Evolutionary conservation across 2,113 vertebrate genomes (phyloP).

Genomic region (Halcyon senegalensis): DNA sequence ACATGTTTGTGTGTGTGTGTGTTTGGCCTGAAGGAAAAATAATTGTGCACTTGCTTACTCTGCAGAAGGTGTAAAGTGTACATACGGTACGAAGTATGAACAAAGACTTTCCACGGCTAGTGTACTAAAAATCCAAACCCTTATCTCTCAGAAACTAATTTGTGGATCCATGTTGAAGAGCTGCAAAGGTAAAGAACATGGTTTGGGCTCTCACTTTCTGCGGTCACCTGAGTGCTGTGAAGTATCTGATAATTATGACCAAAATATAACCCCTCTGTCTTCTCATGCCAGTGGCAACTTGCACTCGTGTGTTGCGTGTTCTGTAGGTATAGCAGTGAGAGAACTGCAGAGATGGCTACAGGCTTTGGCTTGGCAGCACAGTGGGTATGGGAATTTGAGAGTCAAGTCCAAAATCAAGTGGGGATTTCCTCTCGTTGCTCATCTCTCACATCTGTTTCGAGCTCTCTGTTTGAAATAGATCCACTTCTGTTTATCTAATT

Average conservation of each 20-base stretch:
- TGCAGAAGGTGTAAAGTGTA: background rate
- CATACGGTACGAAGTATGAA: background rate
- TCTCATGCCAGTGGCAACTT: background rate
- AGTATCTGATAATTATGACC: background rate
- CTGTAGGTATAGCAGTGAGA: background rate
- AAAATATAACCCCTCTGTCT: background rate
- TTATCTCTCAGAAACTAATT: background rate
- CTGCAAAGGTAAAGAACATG: background rate
- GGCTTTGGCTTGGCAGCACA: background rate
- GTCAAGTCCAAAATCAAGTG: background rate
- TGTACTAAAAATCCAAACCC: background rate
- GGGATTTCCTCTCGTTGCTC: background rate
- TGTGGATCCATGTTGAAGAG: background rate
- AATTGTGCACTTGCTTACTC: background rate
- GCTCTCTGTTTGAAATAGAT: background rate
- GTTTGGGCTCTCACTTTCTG: background rate
- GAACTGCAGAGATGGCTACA: background rate
- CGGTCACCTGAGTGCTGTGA: background rate
- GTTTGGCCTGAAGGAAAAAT: background rate
- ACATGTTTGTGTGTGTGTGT: too few species aligned
- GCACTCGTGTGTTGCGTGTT: background rate
- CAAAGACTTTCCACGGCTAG: background rate
- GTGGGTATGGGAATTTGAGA: background rate
- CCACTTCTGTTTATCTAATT: background rate
- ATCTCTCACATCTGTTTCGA: background rate